Evolutionary conservation across 2,888 invertebrate species (phyloP).

Genomic region (Anoncus sp.): DNA sequence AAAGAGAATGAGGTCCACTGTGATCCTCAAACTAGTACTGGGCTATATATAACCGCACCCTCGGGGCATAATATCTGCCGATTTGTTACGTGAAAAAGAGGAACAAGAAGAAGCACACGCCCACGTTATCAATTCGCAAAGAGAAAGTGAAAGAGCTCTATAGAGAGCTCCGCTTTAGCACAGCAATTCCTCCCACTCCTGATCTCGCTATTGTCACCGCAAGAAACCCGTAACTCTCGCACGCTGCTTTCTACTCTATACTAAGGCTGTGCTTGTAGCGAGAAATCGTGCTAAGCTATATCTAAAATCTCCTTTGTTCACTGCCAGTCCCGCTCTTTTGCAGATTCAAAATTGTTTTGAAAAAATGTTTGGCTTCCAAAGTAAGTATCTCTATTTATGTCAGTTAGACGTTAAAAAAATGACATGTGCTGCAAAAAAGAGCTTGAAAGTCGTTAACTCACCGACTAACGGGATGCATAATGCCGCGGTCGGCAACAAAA

Average conservation of each 20-base stretch:
- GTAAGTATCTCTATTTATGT: too few relatives aligned
- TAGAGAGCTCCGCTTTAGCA: constrained; percentile 39
- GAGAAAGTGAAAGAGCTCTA: constrained; percentile 53
- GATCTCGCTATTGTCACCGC: constrained; percentile 51
- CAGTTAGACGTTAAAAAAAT: too few relatives aligned
- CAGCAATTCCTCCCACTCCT: constrained; percentile 45
- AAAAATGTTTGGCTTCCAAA: too few relatives aligned
- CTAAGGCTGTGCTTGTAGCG: constrained; percentile 22
- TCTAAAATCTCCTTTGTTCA: constrained; percentile 27
- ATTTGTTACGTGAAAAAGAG: constrained; percentile 14
- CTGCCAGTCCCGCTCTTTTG: too few relatives aligned
- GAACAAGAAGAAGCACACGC: constrained; percentile 28
- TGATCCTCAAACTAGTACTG: too few relatives aligned
- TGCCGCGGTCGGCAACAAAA: too few relatives aligned
- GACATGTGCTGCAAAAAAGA: too few relatives aligned
- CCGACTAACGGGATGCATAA: too few relatives aligned
- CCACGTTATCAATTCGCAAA: constrained; percentile 47
- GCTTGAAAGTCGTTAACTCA: too few relatives aligned
- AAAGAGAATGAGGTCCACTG: too few relatives aligned
- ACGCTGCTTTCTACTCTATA: constrained; percentile 52
- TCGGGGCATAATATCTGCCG: constrained; percentile 12
- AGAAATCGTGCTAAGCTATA: constrained; percentile 41
- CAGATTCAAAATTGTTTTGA: too few relatives aligned
- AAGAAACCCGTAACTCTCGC: constrained; percentile 54
- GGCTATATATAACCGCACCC: too few relatives aligned